phyloP scores from a whole-genome alignment of 2,797 vertebrate genomes.

The Sebastiscus albofasciatus region DNA sequence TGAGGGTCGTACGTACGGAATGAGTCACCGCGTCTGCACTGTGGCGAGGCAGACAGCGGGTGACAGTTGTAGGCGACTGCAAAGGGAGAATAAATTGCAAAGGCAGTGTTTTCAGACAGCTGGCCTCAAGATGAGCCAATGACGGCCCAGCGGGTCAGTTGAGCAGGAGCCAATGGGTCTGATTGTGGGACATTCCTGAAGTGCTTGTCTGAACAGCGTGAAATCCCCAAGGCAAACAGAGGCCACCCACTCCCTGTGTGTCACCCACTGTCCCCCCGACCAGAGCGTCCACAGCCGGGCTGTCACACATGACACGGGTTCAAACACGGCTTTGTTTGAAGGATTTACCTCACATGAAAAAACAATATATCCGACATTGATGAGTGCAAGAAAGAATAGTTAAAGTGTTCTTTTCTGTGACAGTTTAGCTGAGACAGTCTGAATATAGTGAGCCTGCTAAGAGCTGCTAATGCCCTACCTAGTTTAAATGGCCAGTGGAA shows the following conservation, averaged over 20 bases:
- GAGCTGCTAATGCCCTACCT: too few species aligned
- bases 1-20: background rate
- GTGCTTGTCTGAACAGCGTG: conserved; percentile 74
- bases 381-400: background rate
- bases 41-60: conserved; percentile 39
- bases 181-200: conserved; percentile 79
- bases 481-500: background rate
- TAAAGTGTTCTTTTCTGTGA: background rate
- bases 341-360: background rate
- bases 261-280: conserved; percentile 43
- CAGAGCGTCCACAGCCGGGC: background rate
- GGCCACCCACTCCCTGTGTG: conserved; percentile 64
- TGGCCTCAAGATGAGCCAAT: conserved; percentile 68
- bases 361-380: background rate
- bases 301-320: background rate
- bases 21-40: conserved; percentile 52
- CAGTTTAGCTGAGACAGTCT: background rate
- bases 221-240: conserved; percentile 79
- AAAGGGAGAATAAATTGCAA: conserved; percentile 35
- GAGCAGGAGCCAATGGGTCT: conserved; percentile 73
- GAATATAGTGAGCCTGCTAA: too few species aligned
- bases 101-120: conserved; percentile 64
- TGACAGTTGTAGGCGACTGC: conserved; percentile 62
- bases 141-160: conserved; percentile 52
- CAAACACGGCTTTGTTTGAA: background rate